phyloP scores from a whole-genome alignment of 35 echinoderm and acorn worm genomes.

The Ptychodera flava region DNA sequence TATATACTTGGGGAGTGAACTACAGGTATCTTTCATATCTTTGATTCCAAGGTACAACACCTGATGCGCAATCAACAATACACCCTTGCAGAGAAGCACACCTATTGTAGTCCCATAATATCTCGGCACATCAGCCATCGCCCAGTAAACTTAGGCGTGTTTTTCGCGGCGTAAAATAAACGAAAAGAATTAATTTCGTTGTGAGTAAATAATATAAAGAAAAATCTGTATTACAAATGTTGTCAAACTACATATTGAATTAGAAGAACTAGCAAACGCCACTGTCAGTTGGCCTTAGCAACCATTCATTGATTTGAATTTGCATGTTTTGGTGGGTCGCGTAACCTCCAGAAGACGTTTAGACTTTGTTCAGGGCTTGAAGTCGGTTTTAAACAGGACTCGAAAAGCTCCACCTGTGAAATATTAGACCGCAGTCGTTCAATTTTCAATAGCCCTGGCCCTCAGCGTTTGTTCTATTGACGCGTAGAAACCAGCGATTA shows the following conservation, averaged over 20 bases:
- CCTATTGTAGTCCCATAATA: background rate
- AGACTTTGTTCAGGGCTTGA: background rate
- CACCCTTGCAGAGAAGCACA: background rate
- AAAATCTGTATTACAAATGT: background rate
- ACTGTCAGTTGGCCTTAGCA: background rate
- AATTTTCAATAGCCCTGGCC: background rate
- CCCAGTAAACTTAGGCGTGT: background rate
- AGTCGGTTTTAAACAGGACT: background rate
- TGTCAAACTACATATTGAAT: background rate
- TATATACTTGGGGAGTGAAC: background rate
- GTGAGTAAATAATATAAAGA: no score
- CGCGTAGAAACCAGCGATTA: background rate
- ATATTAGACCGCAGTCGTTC: background rate
- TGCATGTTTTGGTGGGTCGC: background rate
- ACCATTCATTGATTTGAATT: background rate
- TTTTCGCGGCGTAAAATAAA: background rate
- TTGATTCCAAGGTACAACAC: background rate
- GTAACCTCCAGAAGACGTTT: background rate
- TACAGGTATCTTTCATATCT: background rate
- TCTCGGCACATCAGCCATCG: background rate
- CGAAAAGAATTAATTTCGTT: background rate
- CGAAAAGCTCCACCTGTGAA: background rate
- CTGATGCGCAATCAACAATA: background rate
- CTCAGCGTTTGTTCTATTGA: background rate
- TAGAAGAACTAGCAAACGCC: background rate